phyloP scores from a whole-genome alignment of 2,113 vertebrate species.

The Naja naja region DNA sequence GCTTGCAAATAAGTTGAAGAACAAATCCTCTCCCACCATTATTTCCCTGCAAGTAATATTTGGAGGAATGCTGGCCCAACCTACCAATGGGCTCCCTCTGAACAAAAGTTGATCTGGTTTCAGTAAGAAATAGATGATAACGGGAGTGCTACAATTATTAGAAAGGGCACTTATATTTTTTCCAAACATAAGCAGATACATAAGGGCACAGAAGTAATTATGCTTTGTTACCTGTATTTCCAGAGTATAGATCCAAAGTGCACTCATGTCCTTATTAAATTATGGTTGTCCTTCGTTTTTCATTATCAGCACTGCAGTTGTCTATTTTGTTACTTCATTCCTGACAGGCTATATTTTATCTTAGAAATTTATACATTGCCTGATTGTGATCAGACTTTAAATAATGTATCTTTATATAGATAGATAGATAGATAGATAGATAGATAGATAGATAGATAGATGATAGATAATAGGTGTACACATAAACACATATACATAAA shows the following conservation, averaged over 20 bases:
- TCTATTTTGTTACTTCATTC: background rate
- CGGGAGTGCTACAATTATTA: background rate
- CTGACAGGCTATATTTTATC: background rate
- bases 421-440: too few relatives aligned
- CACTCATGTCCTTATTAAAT: background rate
- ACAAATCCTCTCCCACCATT: background rate
- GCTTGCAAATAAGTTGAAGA: background rate
- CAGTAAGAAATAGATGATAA: background rate
- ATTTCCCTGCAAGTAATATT: background rate
- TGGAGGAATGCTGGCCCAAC: background rate
- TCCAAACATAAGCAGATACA: background rate
- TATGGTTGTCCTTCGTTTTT: background rate
- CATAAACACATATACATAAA: too few relatives aligned
- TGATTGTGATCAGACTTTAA: background rate
- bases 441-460: too few relatives aligned
- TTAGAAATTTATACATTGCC: background rate
- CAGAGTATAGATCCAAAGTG: background rate
- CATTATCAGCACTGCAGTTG: background rate
- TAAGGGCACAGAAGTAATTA: background rate
- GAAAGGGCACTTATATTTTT: background rate
- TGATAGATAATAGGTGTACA: too few relatives aligned
- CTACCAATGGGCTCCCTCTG: background rate
- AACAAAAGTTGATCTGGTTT: too few relatives aligned
- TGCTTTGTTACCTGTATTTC: background rate
- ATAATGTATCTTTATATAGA: background rate